phyloP scores from a whole-genome alignment of 1,140 invertebrate species.

The Carposina sasakii region DNA sequence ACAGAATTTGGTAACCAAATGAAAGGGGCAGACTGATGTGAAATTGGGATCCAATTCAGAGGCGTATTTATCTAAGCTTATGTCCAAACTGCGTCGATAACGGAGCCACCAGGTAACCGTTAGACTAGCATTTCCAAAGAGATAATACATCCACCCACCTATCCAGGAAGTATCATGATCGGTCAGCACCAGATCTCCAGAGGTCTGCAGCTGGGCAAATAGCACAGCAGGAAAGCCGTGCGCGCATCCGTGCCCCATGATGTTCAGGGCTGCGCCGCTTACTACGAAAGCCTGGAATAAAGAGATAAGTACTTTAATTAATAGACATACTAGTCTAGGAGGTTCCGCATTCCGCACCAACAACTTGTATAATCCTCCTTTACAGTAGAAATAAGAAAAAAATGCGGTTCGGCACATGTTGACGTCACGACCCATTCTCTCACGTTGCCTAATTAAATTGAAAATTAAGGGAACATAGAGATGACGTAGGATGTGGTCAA shows the following conservation, averaged over 20 bases:
- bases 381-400: not conserved
- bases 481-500: not conserved
- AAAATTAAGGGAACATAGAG: not conserved
- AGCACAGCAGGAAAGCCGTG: slow-evolving; percentile 60
- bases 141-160: slow-evolving; percentile 40
- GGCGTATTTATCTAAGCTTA: no score
- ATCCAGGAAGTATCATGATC: slow-evolving; percentile 65
- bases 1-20: no score
- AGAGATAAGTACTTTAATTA: not conserved
- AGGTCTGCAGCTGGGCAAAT: slow-evolving; percentile 51
- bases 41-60: no score
- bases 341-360: no score
- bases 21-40: no score
- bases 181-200: slow-evolving; percentile 43
- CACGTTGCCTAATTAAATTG: not conserved
- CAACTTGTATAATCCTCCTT: no score
- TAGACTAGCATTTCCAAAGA: no score
- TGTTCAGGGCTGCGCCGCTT: slow-evolving; percentile 57
- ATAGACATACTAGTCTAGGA: no score
- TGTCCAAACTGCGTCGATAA: no score
- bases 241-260: slow-evolving; percentile 57
- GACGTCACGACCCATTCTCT: no score
- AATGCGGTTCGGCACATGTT: no score
- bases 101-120: no score
- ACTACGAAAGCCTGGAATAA: slow-evolving; percentile 57